phyloP scores from a whole-genome alignment of 1,140 invertebrate genomes.

The Bombus waltoni region DNA sequence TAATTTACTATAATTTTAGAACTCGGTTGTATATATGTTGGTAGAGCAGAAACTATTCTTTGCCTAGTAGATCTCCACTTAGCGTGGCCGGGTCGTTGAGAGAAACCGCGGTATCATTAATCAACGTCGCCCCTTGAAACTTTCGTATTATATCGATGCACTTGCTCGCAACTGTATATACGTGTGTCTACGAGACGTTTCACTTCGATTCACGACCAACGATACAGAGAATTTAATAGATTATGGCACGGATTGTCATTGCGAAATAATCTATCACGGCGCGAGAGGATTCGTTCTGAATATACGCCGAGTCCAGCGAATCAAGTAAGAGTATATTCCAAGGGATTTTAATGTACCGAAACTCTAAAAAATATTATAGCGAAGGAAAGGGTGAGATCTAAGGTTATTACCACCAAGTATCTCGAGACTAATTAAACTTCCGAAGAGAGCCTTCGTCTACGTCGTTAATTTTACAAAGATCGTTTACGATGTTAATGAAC shows the following conservation, averaged over 20 bases:
- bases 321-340: neutral
- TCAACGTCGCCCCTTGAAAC: conserved; percentile 45
- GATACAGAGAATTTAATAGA: conserved; percentile 29
- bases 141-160: conserved; percentile 45
- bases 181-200: conserved; percentile 1
- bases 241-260: neutral
- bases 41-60: neutral
- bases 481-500: conserved; percentile 16
- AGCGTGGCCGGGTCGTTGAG: neutral
- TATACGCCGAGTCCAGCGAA: neutral
- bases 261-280: neutral
- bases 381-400: neutral
- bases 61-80: conserved; percentile 18
- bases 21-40: neutral
- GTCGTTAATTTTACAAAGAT: neutral
- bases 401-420: neutral
- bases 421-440: neutral
- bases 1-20: conserved; percentile 9
- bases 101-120: conserved; percentile 41
- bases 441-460: neutral
- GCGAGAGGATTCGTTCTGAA: neutral
- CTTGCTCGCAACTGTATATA: neutral
- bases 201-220: conserved; percentile 29
- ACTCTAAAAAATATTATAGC: too few relatives aligned
- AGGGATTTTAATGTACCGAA: too few relatives aligned